These are phyloP conservation scores for Odontamblyopus rebecca DNA, from an alignment of 2,797 vertebrate species.

Conservation along the genomic window DNA sequence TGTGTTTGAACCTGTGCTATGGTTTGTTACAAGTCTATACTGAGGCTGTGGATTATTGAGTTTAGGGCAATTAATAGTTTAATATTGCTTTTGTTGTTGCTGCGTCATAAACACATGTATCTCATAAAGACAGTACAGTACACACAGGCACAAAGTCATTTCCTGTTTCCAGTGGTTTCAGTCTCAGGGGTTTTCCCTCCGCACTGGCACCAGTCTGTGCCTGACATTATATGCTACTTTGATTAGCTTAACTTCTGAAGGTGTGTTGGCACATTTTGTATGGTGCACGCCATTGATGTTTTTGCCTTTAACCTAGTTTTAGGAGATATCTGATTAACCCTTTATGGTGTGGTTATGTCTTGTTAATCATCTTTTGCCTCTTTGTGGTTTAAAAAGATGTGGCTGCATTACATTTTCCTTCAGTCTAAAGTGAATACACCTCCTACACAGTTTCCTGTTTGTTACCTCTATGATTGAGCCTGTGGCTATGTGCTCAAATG, in stretches of 20 bases:
- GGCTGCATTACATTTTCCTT: conserved; percentile 11
- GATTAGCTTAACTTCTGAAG: conserved; percentile 26
- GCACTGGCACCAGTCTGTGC: conserved; percentile 37
- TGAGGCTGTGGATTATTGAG: not conserved
- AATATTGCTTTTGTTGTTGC: conserved; percentile 20
- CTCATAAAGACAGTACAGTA: conserved; percentile 5
- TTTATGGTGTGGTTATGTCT: conserved; percentile 6
- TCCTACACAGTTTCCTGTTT: conserved; percentile 75
- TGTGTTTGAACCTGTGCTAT: too few species aligned
- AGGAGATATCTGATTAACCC: not conserved
- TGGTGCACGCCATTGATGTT: conserved; percentile 21
- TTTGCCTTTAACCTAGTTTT: conserved; percentile 24
- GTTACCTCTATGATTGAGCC: conserved; percentile 63
- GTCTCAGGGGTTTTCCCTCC: conserved; percentile 38
- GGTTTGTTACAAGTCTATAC: not conserved
- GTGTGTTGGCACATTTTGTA: not conserved
- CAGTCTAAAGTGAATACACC: conserved; percentile 46
- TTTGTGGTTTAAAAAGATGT: conserved; percentile 3
- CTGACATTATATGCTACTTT: conserved; percentile 2
- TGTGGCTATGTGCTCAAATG: conserved; percentile 13
- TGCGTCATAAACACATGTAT: conserved; percentile 15
- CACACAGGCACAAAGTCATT: conserved; percentile 45
- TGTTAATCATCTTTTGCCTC: conserved; percentile 6
- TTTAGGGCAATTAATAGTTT: not conserved
- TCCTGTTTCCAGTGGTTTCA: conserved; percentile 66